Base-by-base conservation (phyloP, 2,888 invertebrate genomes). In the Lomographa bimaculata region DNA sequence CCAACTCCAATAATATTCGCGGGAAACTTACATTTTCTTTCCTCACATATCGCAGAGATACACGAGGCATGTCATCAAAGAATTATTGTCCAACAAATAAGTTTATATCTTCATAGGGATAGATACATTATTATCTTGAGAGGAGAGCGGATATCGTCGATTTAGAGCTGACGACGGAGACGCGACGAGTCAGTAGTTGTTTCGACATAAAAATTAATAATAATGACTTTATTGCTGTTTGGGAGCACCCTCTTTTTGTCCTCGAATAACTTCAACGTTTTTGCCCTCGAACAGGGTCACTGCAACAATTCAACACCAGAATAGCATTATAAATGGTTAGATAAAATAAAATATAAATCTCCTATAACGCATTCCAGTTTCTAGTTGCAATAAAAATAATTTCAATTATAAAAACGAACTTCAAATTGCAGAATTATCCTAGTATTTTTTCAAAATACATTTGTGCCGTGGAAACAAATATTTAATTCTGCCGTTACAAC, bases 101-200 rank as follows among this genome's bases (percentile, higher is more conserved):
- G 50, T 50, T 53, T 48, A 48, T 39, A 47, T 54, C 44, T 47
- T 43, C 36, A 38, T 36, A 45, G 29, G 50, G 49, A 53, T 57
- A 63, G 61, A 61, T 64, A 21, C n/a, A n/a, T n/a, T n/a, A n/a
- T n/a, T n/a, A n/a, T n/a, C n/a, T n/a, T 14, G 14, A 23, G 32
- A 70, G 70, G 65, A 67, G 69, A 67, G 67, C 85, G 86, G 87
- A 89, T 79, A 82, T 78, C 65, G 70, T 69, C 70, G 75, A 86
- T 87, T 86, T 83, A 79, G 71, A 60, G 62, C 21, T 19, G 26
- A 58, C 69, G 69, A 11, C 10, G 18, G 35, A 35, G 34, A 41
- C 20, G 41, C 24, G 35, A 30, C 25, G 16, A 25, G 25, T 20
- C 42, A 9, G 25, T 25, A 32, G 23, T 37, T 37, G 42, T 43